A percentile compares a stretch with the other conserved stretches of the same genome.
Conservation (phyloP, 2,113 vertebrate genomes). For the Tapirus terrestris region DNA sequence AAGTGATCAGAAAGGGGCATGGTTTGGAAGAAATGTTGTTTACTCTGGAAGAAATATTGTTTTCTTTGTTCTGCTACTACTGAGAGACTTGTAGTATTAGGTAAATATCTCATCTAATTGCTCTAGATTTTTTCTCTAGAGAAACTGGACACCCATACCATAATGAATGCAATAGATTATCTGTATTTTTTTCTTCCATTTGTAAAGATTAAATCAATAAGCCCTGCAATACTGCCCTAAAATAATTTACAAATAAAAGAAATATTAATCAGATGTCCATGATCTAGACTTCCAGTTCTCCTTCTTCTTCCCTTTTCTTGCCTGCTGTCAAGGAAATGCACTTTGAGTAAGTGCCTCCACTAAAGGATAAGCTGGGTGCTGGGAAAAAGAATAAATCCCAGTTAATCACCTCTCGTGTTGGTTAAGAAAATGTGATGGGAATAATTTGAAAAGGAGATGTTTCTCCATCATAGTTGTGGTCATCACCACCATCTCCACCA, state of each 20-base stretch:
- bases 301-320: not conserved
- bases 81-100: not conserved
- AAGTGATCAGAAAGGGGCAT: not conserved
- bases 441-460: not conserved
- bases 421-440: not conserved
- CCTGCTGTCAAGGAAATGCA: not conserved
- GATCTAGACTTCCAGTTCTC: not conserved
- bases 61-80: not conserved
- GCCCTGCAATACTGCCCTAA: not conserved
- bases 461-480: not conserved
- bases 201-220: not conserved
- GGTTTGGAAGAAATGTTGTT: not conserved
- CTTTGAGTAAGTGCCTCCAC: not conserved
- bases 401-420: not conserved
- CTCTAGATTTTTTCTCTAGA: constrained; percentile 9
- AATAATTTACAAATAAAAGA: not conserved
- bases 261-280: not conserved
- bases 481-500: not conserved
- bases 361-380: not conserved
- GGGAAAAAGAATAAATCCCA: not conserved
- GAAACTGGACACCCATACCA: not conserved
- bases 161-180: not conserved
- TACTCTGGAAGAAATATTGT: constrained; percentile 2
- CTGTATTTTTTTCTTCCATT: not conserved
- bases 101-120: not conserved